Conservation (phyloP, 1,140 invertebrate species). For the Drosophila sucinea region DNA sequence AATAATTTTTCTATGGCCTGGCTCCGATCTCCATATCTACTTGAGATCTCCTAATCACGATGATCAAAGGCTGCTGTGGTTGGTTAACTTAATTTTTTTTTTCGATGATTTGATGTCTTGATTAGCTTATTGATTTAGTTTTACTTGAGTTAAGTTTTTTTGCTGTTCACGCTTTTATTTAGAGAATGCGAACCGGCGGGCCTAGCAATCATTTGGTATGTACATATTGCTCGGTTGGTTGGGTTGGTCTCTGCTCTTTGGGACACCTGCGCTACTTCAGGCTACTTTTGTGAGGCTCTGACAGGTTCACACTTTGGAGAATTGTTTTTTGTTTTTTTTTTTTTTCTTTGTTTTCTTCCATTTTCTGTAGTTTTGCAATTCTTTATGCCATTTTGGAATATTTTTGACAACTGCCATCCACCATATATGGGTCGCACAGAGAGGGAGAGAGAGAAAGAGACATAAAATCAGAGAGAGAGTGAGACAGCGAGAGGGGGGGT, state of each 20-base stretch:
- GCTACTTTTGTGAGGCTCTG: conserved; percentile 44
- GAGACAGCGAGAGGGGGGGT: conserved; percentile 33
- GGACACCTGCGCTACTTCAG: conserved; percentile 61
- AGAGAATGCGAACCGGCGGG: conserved; percentile 1
- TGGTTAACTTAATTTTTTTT: conserved; percentile 37
- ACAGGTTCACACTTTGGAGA: conserved; percentile 65
- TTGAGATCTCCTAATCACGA: conserved; percentile 44
- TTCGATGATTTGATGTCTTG: conserved; percentile 59
- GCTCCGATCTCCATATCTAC: conserved; percentile 19
- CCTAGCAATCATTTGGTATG: conserved; percentile 2
- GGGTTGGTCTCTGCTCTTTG: conserved; percentile 8
- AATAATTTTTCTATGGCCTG: conserved; percentile 45
- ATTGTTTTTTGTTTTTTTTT: conserved; percentile 26
- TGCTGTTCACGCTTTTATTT: conserved; percentile 50
- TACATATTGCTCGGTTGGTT: not conserved
- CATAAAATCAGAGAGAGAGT: conserved; percentile 17
- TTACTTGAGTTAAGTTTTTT: conserved; percentile 52
- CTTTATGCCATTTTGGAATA: conserved; percentile 68
- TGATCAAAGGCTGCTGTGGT: conserved; percentile 42
- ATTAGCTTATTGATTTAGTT: conserved; percentile 80
- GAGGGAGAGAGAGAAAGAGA: not conserved
- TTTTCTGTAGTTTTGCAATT: conserved; percentile 49
- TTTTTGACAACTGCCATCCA: conserved; percentile 56
- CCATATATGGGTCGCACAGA: conserved; percentile 48
- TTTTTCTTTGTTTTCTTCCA: conserved; percentile 9